A percentile compares a stretch with the other conserved stretches of the same genome.
phyloP scores from a whole-genome alignment of 2,888 invertebrate species.

The Belgica antarctica region DNA sequence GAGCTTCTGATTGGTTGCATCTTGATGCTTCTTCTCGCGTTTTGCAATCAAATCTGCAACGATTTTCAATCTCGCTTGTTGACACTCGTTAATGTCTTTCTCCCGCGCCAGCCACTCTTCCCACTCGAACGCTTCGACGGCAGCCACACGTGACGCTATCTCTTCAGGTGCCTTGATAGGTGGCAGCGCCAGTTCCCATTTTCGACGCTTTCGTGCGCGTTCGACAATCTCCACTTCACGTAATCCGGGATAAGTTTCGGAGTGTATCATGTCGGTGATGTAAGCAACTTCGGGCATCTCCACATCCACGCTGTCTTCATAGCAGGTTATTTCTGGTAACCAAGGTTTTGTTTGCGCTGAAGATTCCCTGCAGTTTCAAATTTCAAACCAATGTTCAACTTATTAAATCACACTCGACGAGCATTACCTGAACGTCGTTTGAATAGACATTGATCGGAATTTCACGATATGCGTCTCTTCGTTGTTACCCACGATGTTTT shows the following conservation, averaged over 20 bases:
- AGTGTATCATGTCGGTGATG: conserved; percentile 50
- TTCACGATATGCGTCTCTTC: conserved; percentile 10
- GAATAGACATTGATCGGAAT: conserved; percentile 23
- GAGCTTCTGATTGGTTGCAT: conserved; percentile 57
- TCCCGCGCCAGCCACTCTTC: conserved; percentile 83
- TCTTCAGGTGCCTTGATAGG: conserved; percentile 58
- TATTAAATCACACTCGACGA: background rate
- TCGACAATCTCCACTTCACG: conserved; percentile 66
- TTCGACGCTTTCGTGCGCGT: conserved; percentile 64
- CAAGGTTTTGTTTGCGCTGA: conserved; percentile 76
- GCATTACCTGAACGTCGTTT: conserved; percentile 44
- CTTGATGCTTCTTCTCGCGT: conserved; percentile 57
- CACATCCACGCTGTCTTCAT: conserved; percentile 50
- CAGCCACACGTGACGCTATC: conserved; percentile 62
- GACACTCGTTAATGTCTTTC: conserved; percentile 71
- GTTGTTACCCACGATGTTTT: background rate
- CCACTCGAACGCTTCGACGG: conserved; percentile 75
- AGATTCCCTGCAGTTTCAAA: conserved; percentile 61
- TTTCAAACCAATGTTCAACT: background rate
- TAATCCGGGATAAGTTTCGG: conserved; percentile 66
- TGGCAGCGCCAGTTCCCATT: conserved; percentile 63
- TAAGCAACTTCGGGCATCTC: conserved; percentile 51
- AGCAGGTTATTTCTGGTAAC: conserved; percentile 59
- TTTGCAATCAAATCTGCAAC: conserved; percentile 61
- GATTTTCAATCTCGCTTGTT: conserved; percentile 64